Evolutionary conservation across 2,113 vertebrate genomes (phyloP).

Genomic region (Channa maculata): DNA sequence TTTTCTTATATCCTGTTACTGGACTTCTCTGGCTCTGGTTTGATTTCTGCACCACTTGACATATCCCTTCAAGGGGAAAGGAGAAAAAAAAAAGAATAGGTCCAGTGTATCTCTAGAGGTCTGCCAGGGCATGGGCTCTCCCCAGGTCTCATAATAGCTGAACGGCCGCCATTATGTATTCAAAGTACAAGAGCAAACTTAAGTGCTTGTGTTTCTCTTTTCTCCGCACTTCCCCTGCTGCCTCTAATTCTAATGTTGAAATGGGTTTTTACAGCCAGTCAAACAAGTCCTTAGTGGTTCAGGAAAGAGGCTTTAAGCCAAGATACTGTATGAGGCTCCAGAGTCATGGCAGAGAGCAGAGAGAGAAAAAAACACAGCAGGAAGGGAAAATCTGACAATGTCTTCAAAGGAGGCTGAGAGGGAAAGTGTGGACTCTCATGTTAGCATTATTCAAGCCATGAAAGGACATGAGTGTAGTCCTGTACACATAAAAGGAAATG

Average conservation of each 20-base stretch:
- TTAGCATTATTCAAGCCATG: conserved; percentile 7
- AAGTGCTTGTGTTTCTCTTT: conserved; percentile 13
- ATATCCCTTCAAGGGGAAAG: neutral
- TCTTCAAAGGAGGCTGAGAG: conserved; percentile 21
- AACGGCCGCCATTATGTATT: conserved; percentile 9
- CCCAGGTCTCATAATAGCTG: conserved; percentile 14
- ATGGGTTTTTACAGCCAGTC: conserved; percentile 4
- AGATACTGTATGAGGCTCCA: neutral
- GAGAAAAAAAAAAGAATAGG: neutral
- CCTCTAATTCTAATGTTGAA: neutral
- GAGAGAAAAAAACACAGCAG: neutral
- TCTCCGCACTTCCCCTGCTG: neutral
- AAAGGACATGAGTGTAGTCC: conserved; percentile 24
- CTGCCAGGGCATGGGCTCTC: neutral
- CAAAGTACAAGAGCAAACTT: conserved; percentile 4
- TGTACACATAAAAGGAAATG: conserved; percentile 14
- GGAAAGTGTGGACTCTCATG: conserved; percentile 21
- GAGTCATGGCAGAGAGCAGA: neutral
- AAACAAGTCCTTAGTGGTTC: conserved; percentile 7
- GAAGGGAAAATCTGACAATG: conserved; percentile 14
- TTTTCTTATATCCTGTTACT: neutral
- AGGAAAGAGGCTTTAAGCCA: neutral
- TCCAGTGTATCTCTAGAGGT: conserved; percentile 1
- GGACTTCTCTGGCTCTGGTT: neutral
- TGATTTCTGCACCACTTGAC: conserved; percentile 20